Conservation (phyloP, 2,888 invertebrate species). For the Crepidodera aurea region DNA sequence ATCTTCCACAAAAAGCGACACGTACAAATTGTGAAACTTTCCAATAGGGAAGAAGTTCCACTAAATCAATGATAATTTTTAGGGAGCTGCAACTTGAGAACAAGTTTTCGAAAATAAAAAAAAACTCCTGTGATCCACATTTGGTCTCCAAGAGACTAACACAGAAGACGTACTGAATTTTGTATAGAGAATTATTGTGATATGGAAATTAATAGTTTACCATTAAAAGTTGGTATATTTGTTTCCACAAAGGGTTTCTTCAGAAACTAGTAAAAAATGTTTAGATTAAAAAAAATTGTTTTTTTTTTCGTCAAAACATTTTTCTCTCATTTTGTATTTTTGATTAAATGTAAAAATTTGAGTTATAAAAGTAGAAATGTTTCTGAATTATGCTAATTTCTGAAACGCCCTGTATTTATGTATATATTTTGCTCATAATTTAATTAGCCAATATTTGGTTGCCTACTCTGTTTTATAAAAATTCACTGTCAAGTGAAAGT, state of each 20-base stretch:
- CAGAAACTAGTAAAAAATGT: no score
- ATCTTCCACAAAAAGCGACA: constrained; percentile 33
- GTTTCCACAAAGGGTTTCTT: background rate
- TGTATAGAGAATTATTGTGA: constrained; percentile 4
- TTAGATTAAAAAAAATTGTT: no score
- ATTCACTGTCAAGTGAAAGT: no score
- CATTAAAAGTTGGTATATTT: background rate
- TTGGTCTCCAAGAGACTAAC: no score
- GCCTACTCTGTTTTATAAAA: no score
- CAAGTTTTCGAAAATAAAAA: no score
- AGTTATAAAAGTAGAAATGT: no score
- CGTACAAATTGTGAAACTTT: background rate
- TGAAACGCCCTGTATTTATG: background rate
- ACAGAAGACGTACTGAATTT: background rate
- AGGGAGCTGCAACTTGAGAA: background rate
- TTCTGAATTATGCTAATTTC: background rate
- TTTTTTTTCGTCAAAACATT: no score
- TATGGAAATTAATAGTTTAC: background rate
- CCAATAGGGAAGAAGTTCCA: constrained; percentile 39
- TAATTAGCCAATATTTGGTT: background rate
- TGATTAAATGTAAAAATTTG: no score
- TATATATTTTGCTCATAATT: background rate
- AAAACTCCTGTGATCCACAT: no score
- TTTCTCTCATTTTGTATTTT: no score
- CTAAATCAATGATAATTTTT: constrained; percentile 31